Evolutionary conservation across 2,797 vertebrate species (phyloP).

Genomic region (Oryzias sinensis): DNA sequence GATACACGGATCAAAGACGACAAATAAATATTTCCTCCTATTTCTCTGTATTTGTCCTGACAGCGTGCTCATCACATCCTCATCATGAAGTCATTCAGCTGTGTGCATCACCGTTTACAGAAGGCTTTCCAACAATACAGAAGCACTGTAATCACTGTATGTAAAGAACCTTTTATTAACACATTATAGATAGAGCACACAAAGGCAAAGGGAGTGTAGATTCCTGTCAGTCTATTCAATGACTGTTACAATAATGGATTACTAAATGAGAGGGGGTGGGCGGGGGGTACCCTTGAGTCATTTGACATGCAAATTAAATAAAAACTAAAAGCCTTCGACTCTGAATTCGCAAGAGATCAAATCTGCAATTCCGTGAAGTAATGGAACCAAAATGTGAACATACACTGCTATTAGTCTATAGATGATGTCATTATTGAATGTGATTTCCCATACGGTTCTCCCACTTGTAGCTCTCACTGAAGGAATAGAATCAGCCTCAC

Average conservation of each 20-base stretch:
- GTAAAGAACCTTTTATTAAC: constrained; percentile 21
- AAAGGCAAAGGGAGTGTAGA: constrained; percentile 23
- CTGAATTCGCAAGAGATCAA: constrained; percentile 55
- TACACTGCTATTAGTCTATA: constrained; percentile 53
- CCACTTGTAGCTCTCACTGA: constrained; percentile 28
- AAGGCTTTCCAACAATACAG: constrained; percentile 14
- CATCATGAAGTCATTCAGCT: constrained; percentile 16
- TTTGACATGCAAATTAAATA: constrained; percentile 73
- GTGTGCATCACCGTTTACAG: constrained; percentile 11
- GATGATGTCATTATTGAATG: constrained; percentile 51
- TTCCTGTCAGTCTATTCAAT: constrained; percentile 56
- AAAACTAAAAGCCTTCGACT: constrained; percentile 55
- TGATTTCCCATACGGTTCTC: constrained; percentile 63
- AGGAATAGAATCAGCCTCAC: constrained; percentile 40
- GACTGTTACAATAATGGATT: constrained; percentile 56
- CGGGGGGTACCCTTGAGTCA: constrained; percentile 42
- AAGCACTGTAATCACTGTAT: constrained; percentile 28
- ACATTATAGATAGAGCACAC: constrained; percentile 10
- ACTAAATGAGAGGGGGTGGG: constrained; percentile 25
- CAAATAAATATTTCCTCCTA: neutral
- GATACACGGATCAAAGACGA: neutral
- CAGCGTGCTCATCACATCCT: constrained; percentile 12
- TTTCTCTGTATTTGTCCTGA: constrained; percentile 2
- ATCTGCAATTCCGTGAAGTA: constrained; percentile 55
- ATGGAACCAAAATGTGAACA: constrained; percentile 58